Conservation (phyloP, 2,113 vertebrate species). For the Myxocyprinus asiaticus region DNA sequence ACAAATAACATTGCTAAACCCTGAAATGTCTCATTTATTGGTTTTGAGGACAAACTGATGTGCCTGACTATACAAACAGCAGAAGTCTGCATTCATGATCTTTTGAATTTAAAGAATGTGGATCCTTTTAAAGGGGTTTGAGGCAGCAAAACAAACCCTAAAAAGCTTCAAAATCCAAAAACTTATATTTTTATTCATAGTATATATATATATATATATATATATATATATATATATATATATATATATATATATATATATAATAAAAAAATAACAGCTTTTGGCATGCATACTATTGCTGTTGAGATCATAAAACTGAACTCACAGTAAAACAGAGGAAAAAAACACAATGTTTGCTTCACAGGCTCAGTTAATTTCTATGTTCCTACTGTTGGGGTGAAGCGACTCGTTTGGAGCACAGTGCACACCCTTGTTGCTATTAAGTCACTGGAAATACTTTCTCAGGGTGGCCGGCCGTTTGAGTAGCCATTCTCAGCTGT, state of each 20-base stretch:
- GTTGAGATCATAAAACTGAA: slow-evolving; percentile 40
- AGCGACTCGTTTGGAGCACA: slow-evolving; percentile 47
- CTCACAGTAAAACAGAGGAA: slow-evolving; percentile 22
- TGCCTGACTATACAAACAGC: background rate
- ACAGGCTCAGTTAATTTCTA: slow-evolving; percentile 41
- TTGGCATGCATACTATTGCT: slow-evolving; percentile 35
- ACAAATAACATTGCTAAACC: slow-evolving; percentile 34
- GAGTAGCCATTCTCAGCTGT: slow-evolving; percentile 46
- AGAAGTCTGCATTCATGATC: too few species aligned
- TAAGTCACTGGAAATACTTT: slow-evolving; percentile 57
- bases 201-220: too few species aligned
- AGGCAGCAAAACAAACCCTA: background rate
- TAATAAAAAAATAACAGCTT: slow-evolving; percentile 38
- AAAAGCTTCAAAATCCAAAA: background rate
- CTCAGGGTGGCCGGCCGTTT: slow-evolving; percentile 53
- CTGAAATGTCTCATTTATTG: background rate
- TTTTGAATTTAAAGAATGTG: background rate
- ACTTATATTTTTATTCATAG: too few species aligned
- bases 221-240: too few species aligned
- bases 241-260: too few species aligned
- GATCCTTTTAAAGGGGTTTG: background rate
- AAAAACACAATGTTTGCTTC: slow-evolving; percentile 51
- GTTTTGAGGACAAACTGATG: background rate
- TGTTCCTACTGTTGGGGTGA: slow-evolving; percentile 39
- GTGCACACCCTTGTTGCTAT: slow-evolving; percentile 56